Evolutionary conservation across 2,113 vertebrate species (phyloP).

Genomic region (Ammodytes dubius): DNA sequence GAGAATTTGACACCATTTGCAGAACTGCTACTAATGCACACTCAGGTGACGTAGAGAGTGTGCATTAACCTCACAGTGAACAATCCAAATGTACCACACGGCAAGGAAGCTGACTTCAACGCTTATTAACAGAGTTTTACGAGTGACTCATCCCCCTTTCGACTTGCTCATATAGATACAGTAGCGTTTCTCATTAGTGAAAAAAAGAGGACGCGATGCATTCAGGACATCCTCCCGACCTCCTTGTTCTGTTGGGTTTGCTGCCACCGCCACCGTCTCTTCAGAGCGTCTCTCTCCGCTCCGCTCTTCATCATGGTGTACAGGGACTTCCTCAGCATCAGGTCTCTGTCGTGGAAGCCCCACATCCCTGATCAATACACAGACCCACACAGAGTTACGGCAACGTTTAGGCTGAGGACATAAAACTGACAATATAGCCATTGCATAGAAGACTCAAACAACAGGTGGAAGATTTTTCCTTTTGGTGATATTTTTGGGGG

Average conservation of each 20-base stretch:
- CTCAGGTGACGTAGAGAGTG: background rate
- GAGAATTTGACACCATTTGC: constrained; percentile 46
- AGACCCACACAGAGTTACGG: constrained; percentile 32
- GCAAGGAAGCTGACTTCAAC: constrained; percentile 29
- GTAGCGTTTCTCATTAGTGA: constrained; percentile 11
- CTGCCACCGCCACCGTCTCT: constrained; percentile 98
- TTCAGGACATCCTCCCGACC: constrained; percentile 81
- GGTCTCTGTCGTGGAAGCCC: constrained; percentile 98
- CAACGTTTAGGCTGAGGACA: background rate
- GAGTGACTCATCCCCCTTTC: constrained; percentile 2
- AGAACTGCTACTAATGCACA: constrained; percentile 25
- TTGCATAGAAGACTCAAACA: background rate
- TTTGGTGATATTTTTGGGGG: too few species aligned
- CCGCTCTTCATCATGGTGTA: constrained; percentile 98
- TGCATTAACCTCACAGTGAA: constrained; percentile 30
- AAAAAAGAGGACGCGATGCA: constrained; percentile 7
- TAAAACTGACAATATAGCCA: background rate
- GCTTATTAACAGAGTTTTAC: background rate
- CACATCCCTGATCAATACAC: constrained; percentile 91
- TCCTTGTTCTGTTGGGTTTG: constrained; percentile 99
- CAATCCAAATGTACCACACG: constrained; percentile 11
- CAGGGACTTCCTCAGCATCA: constrained; percentile 95
- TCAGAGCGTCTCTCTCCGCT: constrained; percentile 94
- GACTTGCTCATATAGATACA: background rate
- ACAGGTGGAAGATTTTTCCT: background rate